Evolutionary conservation across 2,797 vertebrate species (phyloP).

Genomic region (Acanthiza pusilla): DNA sequence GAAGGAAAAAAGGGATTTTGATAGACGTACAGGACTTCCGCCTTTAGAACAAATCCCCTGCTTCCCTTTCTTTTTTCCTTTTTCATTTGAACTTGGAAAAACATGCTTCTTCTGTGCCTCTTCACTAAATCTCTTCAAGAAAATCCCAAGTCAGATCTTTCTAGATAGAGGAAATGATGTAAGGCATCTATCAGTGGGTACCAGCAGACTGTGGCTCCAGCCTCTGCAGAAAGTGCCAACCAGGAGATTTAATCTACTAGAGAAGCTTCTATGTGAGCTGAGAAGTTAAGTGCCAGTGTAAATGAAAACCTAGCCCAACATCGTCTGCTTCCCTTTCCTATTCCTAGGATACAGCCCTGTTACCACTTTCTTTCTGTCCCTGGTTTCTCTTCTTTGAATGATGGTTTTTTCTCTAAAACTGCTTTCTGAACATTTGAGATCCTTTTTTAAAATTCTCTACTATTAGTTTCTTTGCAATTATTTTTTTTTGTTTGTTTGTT

Average conservation of each 20-base stretch:
- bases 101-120: background rate
- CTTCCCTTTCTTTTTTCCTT: background rate
- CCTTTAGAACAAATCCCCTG: background rate
- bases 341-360: background rate
- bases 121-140: background rate
- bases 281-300: background rate
- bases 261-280: background rate
- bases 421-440: background rate
- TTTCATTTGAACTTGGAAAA: background rate
- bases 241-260: background rate
- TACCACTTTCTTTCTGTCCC: background rate
- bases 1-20: background rate
- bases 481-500: background rate
- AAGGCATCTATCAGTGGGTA: background rate
- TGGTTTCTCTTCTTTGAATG: background rate
- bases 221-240: background rate
- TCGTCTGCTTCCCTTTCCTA: background rate
- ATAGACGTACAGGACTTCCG: background rate
- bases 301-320: background rate
- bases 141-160: background rate
- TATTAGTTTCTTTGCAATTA: background rate
- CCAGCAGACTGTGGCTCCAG: background rate
- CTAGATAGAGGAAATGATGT: background rate
- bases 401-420: background rate
- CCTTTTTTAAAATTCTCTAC: background rate